phyloP scores from a whole-genome alignment of 1,140 invertebrate species.

The Hyles euphorbiae region DNA sequence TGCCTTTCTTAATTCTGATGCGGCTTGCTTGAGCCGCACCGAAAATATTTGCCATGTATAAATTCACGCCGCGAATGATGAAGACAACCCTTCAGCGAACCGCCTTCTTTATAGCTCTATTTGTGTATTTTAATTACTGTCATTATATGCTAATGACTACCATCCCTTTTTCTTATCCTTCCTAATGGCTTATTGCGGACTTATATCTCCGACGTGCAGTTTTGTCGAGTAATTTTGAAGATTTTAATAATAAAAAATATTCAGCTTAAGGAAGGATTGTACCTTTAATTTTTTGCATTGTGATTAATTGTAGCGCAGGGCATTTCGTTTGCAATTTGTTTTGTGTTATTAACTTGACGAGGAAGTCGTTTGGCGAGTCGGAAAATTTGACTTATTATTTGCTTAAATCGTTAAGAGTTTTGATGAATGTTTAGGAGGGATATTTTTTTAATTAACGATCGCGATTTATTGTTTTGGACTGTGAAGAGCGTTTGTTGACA shows the following conservation, averaged over 20 bases:
- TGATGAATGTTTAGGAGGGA: neutral
- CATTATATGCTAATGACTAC: constrained; percentile 77
- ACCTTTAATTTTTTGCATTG: constrained; percentile 51
- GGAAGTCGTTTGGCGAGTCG: constrained; percentile 63
- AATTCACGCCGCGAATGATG: constrained; percentile 65
- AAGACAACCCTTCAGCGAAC: constrained; percentile 73
- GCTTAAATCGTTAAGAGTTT: constrained; percentile 21
- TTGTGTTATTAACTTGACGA: constrained; percentile 70
- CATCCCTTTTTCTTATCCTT: constrained; percentile 76
- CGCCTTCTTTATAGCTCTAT: constrained; percentile 74
- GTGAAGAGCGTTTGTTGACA: neutral
- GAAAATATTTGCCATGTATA: constrained; percentile 74
- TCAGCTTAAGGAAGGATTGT: constrained; percentile 48
- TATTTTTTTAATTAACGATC: neutral
- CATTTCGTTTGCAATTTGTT: constrained; percentile 66
- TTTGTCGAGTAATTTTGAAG: constrained; percentile 55
- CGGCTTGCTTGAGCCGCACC: constrained; percentile 54
- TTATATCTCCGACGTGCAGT: constrained; percentile 67
- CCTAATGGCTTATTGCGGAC: constrained; percentile 70
- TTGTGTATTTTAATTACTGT: constrained; percentile 78
- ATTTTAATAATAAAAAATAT: constrained; percentile 70
- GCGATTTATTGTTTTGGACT: neutral
- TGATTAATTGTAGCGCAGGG: constrained; percentile 66
- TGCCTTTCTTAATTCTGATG: constrained; percentile 57
- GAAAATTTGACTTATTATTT: constrained; percentile 46